Evolutionary conservation across 2,113 vertebrate genomes (phyloP).

Genomic region (Silurus glanis): DNA sequence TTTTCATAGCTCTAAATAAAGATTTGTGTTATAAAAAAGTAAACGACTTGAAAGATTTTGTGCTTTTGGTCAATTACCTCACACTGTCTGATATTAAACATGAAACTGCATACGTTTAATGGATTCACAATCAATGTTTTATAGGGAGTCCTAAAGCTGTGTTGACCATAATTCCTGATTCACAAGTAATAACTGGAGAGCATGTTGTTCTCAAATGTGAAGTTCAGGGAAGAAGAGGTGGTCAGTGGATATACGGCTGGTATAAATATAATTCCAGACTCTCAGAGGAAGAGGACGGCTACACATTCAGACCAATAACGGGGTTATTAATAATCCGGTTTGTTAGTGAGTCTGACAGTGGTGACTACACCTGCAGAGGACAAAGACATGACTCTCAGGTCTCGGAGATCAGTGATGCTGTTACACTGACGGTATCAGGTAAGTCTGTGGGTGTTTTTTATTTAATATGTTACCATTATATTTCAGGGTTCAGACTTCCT

Average conservation of each 20-base stretch:
- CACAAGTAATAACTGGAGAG: neutral
- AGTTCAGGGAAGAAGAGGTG: neutral
- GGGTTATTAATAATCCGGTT: neutral
- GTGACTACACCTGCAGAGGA: neutral
- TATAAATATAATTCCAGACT: neutral
- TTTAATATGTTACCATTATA: neutral
- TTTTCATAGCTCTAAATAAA: neutral
- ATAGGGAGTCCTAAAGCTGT: neutral
- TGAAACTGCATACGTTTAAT: too few relatives aligned
- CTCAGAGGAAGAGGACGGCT: accelerated
- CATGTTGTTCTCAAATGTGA: neutral
- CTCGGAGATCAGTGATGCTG: neutral
- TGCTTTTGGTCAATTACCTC: too few relatives aligned
- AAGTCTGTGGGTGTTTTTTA: neutral
- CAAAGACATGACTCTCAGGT: too few relatives aligned
- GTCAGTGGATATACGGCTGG: neutral
- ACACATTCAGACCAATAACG: neutral
- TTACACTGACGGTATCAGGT: neutral
- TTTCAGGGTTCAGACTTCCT: neutral
- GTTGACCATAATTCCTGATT: neutral
- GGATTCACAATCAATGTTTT: neutral
- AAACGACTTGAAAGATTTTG: too few relatives aligned
- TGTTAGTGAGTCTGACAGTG: neutral
- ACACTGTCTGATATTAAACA: too few relatives aligned
- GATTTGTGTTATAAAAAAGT: too few relatives aligned